Conservation (phyloP, 2,888 invertebrate genomes). For the Tortricodes alternella region DNA sequence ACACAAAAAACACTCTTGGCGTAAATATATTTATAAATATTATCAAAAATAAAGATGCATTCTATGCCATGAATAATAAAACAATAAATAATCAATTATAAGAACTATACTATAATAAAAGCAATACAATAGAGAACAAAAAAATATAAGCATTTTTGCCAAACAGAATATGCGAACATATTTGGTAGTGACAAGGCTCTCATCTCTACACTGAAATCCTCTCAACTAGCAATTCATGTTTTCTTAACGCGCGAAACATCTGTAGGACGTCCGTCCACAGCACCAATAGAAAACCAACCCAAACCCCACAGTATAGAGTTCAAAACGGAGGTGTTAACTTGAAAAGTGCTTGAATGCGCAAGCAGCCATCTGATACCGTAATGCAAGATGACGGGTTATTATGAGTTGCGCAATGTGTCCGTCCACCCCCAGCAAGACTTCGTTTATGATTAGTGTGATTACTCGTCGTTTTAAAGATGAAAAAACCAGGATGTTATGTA, state of each 20-base stretch:
- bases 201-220: conserved; percentile 33
- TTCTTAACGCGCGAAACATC: conserved; percentile 60
- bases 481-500: too few relatives aligned
- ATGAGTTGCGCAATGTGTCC: conserved; percentile 5
- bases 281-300: conserved; percentile 25
- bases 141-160: too few relatives aligned
- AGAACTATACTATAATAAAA: too few relatives aligned
- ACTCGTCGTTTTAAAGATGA: not conserved
- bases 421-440: not conserved
- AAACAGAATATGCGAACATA: too few relatives aligned
- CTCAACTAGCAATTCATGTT: conserved; percentile 61
- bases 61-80: too few relatives aligned
- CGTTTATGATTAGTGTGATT: not conserved
- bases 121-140: not conserved
- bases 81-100: too few relatives aligned
- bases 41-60: too few relatives aligned
- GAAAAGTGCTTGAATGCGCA: conserved; percentile 1
- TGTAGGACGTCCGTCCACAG: conserved; percentile 45
- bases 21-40: too few relatives aligned
- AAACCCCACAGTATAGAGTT: conserved; percentile 4
- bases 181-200: not conserved
- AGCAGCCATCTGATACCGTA: conserved; percentile 19
- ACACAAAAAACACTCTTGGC: too few relatives aligned
- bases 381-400: conserved; percentile 14
- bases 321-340: conserved; percentile 12